These are phyloP conservation scores for Lepidocolaptes lacrymiger DNA, from an alignment of 2,797 vertebrate genomes.

Conservation along the genomic window DNA sequence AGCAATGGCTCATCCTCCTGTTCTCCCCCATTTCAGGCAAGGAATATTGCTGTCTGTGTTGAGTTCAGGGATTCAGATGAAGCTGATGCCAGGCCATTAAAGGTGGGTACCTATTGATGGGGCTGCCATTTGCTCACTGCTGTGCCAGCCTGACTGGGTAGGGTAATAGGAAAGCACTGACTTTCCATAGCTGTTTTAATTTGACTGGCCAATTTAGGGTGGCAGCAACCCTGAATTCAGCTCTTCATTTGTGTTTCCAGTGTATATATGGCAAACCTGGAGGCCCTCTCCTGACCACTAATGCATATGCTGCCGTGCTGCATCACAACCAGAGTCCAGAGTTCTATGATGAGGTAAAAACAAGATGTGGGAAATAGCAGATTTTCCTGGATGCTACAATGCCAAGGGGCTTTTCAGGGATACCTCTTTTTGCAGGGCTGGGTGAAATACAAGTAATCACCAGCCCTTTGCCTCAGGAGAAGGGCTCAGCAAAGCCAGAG, in stretches of 20 bases:
- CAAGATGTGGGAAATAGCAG: not conserved
- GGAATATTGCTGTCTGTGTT: constrained; percentile 92
- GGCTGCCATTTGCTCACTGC: not conserved
- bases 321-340: constrained; percentile 97
- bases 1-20: not conserved
- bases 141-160: not conserved
- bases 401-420: not conserved
- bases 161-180: not conserved
- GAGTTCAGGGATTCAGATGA: constrained; percentile 95
- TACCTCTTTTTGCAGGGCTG: not conserved
- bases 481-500: not conserved
- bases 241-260: constrained; percentile 76
- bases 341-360: constrained; percentile 95
- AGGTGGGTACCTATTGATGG: constrained; percentile 77
- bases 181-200: not conserved
- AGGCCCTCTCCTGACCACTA: constrained; percentile 84
- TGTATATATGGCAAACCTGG: constrained; percentile 95
- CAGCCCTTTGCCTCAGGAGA: not conserved
- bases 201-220: not conserved
- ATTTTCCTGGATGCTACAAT: not conserved
- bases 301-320: constrained; percentile 84
- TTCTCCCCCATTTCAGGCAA: constrained; percentile 79
- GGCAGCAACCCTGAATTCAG: not conserved
- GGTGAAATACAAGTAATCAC: not conserved
- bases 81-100: constrained; percentile 81